Evolutionary conservation across 2,113 vertebrate genomes (phyloP), one percentile per base, ranked within the genome.

Genomic region (Eptesicus fuscus): DNA sequence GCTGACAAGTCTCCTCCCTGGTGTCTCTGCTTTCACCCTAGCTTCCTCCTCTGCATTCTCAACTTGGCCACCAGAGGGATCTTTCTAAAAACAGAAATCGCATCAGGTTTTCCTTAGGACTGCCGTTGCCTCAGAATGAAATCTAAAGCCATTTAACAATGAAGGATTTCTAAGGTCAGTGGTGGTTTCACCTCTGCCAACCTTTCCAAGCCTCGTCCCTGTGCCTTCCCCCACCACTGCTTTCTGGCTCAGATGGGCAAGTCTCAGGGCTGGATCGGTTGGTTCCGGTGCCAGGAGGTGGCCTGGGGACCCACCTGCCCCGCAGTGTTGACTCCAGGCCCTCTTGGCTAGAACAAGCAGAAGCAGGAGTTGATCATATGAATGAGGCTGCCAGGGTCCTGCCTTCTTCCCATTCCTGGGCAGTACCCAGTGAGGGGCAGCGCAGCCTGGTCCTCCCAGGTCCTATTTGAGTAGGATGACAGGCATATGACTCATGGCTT

Each of bases 61-160:
- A 59, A 16, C 59, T 95, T 90, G 91, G 49, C 69, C 95, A 87
- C 82, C 84, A 96, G 84, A 80, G 85, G 90, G 90, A 22, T 53
- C 59, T 89, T 88, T 59, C 65, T 92, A 85, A 84, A 84, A 94
- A 80, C 79, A 47, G n/a, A 80, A n/a, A 16, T 70, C 20, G 37
- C 67, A 42, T 65, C 63, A 80, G 73, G 49, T 67, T 85, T 79
- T 76, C 25, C 73, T 67, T 83, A 18, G 8, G 61, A 70, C 32
- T 56, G 8, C 37, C 32, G 40, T n/a, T 17, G 32, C 32, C 63
- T 89, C 65, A 35, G 44, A 47, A 79, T 76, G 65, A 40, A 90
- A 90, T 32, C 37, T 47, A 90, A 84, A 83, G 13, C 61, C 67
- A 80, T 49, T n/a, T 69, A 78, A 83, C 44, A 79, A 22, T 91